Evolutionary conservation across 2,888 invertebrate species (phyloP).

Genomic region (Cephus pygmeus): DNA sequence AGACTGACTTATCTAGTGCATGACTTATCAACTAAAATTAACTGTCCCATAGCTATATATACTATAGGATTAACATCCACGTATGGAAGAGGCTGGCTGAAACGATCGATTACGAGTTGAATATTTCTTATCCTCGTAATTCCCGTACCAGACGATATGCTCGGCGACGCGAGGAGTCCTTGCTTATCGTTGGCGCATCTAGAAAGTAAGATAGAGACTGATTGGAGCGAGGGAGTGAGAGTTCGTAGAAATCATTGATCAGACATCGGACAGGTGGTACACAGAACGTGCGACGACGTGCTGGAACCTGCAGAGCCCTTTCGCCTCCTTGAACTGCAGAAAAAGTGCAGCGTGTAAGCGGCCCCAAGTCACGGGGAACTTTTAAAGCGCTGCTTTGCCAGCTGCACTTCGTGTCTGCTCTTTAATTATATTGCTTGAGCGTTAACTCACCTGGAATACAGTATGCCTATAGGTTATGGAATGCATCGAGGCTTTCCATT

Average conservation of each 20-base stretch:
- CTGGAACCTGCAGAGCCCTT: not conserved
- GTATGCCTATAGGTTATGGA: not conserved
- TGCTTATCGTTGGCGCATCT: not conserved
- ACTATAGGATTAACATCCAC: not conserved
- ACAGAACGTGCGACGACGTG: not conserved
- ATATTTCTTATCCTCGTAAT: not conserved
- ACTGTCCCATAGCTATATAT: not conserved
- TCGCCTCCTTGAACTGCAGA: not conserved
- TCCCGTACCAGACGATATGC: not conserved
- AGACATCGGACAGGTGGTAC: not conserved
- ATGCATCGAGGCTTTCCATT: not conserved
- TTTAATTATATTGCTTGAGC: not conserved
- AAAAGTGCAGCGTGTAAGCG: not conserved
- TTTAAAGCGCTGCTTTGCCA: not conserved
- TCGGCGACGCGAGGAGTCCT: not conserved
- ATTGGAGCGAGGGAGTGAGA: not conserved
- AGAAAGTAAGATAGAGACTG: not conserved
- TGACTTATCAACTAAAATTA: not conserved
- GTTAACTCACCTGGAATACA: not conserved
- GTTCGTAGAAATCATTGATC: not conserved
- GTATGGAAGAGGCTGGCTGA: not conserved
- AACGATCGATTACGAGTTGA: not conserved
- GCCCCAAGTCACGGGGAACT: not conserved
- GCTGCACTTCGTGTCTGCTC: not conserved
- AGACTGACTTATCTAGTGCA: not conserved